phyloP scores from a whole-genome alignment of 1,140 invertebrate species.

The Papilio xuthus region DNA sequence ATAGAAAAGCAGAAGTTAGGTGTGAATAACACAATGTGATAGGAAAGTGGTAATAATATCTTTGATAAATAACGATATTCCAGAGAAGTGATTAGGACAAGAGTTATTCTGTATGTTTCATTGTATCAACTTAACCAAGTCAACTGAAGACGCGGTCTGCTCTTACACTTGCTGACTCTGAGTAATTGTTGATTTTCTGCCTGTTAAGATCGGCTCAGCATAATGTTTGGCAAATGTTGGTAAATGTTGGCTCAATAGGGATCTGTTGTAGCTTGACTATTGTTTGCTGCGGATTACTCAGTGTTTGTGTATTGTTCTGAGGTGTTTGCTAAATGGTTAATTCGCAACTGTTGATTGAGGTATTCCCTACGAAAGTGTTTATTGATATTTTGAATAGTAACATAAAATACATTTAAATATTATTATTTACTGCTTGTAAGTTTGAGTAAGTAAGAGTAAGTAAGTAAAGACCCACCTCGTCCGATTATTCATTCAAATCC shows the following conservation, averaged over 20 bases:
- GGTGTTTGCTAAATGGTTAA: constrained; percentile 9
- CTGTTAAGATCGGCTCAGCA: constrained; percentile 34
- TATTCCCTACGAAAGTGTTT: not conserved
- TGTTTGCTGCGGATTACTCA: constrained; percentile 21
- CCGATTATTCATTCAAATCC: too few relatives aligned
- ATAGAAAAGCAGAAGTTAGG: not conserved
- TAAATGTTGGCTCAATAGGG: not conserved
- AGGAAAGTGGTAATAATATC: not conserved
- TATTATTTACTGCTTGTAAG: too few relatives aligned
- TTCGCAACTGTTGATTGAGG: constrained; percentile 3
- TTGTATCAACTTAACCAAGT: constrained; percentile 44
- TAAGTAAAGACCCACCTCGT: too few relatives aligned
- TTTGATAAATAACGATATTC: constrained; percentile 34
- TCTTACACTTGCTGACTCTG: constrained; percentile 36
- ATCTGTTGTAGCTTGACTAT: constrained; percentile 9
- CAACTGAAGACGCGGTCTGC: constrained; percentile 40
- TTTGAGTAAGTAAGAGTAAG: too few relatives aligned
- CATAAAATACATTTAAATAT: too few relatives aligned
- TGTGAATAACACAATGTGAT: constrained; percentile 6
- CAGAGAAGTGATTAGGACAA: constrained; percentile 15
- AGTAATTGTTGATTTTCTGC: constrained; percentile 47
- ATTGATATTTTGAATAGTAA: not conserved
- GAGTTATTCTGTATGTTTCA: constrained; percentile 32
- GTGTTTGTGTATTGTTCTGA: constrained; percentile 25
- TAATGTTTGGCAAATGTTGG: constrained; percentile 37